Evolutionary conservation across 2,113 vertebrate species (phyloP), one percentile per base, ranked within the genome.

Genomic region (Elephantulus edwardii): DNA sequence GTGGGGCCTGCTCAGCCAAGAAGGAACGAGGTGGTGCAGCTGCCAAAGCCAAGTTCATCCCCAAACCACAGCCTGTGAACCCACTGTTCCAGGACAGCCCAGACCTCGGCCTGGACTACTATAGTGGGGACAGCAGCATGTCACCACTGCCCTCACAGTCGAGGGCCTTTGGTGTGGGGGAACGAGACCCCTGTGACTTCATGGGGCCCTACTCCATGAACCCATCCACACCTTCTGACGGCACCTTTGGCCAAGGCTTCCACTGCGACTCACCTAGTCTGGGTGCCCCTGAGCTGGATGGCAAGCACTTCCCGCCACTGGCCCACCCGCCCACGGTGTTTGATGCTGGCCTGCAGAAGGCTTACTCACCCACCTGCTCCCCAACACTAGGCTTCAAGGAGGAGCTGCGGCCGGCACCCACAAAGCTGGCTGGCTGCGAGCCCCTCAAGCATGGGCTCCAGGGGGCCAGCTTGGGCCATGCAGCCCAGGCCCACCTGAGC

Each of bases 51-150:
- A 98, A 98, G 93, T 98, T 98, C 96, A 98, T 98, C 96, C 97
- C 97, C 72, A 98, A 97, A 92, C 97, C 98, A 0, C 98, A 98
- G 96, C 96, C 97, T 0, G 97, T 98, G 42, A 98, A 98, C 68
- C 98, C 98, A 0, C 97, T 99, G 71, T 99, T 99, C 97, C 99
- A 99, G 94, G 99, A 99, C 95, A 98, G 97, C 91, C 97, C 98
- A 0, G 98, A 98, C 94, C 97, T 98, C 14, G 98, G 98, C 93
- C 96, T 99, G 96, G 99, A 99, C 97, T 99, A 99, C 96, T 99
- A 99, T 95, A 99, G 99, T 0, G 99, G 99, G 81, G 99, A 99
- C 96, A 99, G 99, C 96, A 99, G 99, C 97, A 98, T 99, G 97
- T 99, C 99, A 85, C 99, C 99, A 8, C 96, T 99, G 93, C 98